phyloP scores from a whole-genome alignment of 2,113 vertebrate genomes.

The Menidia beryllina region DNA sequence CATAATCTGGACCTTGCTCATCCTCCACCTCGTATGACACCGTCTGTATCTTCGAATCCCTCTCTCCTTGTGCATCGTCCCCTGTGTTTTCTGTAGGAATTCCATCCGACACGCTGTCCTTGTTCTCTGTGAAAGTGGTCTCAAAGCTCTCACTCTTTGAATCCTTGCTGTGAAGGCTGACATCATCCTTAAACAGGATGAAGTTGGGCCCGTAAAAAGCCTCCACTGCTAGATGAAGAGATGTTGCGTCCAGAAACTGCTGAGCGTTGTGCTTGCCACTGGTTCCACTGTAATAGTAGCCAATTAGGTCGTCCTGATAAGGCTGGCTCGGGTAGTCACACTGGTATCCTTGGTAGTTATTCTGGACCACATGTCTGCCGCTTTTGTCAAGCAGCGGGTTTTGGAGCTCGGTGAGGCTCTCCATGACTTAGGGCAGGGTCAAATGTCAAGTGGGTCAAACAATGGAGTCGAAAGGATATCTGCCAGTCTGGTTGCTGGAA shows the following conservation, averaged over 20 bases:
- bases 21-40: slow-evolving; percentile 92
- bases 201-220: slow-evolving; percentile 90
- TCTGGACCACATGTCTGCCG: slow-evolving; percentile 75
- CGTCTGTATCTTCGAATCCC: slow-evolving; percentile 88
- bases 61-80: slow-evolving; percentile 72
- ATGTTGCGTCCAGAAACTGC: slow-evolving; percentile 91
- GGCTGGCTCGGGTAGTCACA: slow-evolving; percentile 81
- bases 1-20: slow-evolving; percentile 86
- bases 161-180: slow-evolving; percentile 85
- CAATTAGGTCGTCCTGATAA: slow-evolving; percentile 88
- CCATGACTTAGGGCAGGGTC: slow-evolving; percentile 80
- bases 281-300: slow-evolving; percentile 86
- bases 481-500: slow-evolving; percentile 44
- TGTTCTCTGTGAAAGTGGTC: slow-evolving; percentile 89
- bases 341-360: slow-evolving; percentile 84
- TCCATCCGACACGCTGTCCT: slow-evolving; percentile 73
- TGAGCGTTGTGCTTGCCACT: slow-evolving; percentile 81
- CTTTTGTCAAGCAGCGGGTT: slow-evolving; percentile 87
- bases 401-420: slow-evolving; percentile 89
- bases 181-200: slow-evolving; percentile 87
- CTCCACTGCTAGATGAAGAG: slow-evolving; percentile 91
- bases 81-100: slow-evolving; percentile 42
- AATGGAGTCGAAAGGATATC: slow-evolving; percentile 36
- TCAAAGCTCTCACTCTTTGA: slow-evolving; percentile 88
- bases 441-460: slow-evolving; percentile 40